Evolutionary conservation across 1,140 invertebrate species (phyloP).

Genomic region (Drosophila malerkotliana): DNA sequence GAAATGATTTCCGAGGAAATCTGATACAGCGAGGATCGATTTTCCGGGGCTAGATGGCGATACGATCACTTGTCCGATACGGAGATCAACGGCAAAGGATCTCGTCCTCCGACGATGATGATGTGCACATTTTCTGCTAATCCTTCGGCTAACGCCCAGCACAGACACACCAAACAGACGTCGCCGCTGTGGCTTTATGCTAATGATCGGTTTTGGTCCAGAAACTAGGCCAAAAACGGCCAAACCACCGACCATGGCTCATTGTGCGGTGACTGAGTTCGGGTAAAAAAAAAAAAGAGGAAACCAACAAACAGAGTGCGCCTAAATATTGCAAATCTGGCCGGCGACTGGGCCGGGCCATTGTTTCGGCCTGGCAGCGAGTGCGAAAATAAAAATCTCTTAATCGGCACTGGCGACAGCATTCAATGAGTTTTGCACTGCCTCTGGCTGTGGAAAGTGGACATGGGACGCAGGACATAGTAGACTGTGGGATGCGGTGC

Average conservation of each 20-base stretch:
- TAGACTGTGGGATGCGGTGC: not conserved
- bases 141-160: slow-evolving; percentile 68
- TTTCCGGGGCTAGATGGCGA: slow-evolving; percentile 37
- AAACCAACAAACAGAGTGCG: slow-evolving; percentile 27
- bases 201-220: slow-evolving; percentile 74
- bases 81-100: slow-evolving; percentile 49
- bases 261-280: slow-evolving; percentile 63
- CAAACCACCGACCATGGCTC: slow-evolving; percentile 72
- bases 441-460: slow-evolving; percentile 27
- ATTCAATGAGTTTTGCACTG: slow-evolving; percentile 74
- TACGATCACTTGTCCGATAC: slow-evolving; percentile 73
- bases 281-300: slow-evolving; percentile 55
- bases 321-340: slow-evolving; percentile 80
- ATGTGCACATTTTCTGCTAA: slow-evolving; percentile 77
- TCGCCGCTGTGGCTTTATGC: slow-evolving; percentile 81
- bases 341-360: slow-evolving; percentile 60
- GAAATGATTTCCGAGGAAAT: slow-evolving; percentile 64
- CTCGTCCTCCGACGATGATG: slow-evolving; percentile 47
- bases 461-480: slow-evolving; percentile 3
- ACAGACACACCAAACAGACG: slow-evolving; percentile 59
- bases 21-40: slow-evolving; percentile 53
- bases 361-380: slow-evolving; percentile 57
- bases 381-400: slow-evolving; percentile 82
- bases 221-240: slow-evolving; percentile 64
- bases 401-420: slow-evolving; percentile 83